Percentiles rank a stretch among this genome's conserved stretches.
Evolutionary conservation across 2,113 vertebrate genomes (phyloP).

Genomic region (Pelecanoides urinatrix): DNA sequence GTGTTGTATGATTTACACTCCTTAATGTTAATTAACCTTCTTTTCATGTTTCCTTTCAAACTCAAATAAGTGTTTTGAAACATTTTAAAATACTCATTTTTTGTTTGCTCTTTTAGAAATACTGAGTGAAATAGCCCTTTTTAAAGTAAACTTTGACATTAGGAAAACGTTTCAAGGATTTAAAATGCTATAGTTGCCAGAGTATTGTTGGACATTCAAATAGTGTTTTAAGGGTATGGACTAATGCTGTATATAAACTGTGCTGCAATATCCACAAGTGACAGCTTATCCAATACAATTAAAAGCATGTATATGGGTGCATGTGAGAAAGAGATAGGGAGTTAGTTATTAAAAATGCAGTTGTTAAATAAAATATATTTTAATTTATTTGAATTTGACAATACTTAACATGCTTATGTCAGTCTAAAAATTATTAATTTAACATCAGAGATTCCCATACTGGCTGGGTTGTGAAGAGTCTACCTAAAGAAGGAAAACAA

Average conservation of each 20-base stretch:
- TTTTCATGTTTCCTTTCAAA: neutral
- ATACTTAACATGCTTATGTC: neutral
- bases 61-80: neutral
- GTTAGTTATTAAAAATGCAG: neutral
- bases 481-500: slow-evolving; percentile 32
- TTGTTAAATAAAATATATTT: slow-evolving; percentile 15
- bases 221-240: neutral
- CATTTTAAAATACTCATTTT: neutral
- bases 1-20: neutral
- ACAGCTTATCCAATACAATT: neutral
- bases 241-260: neutral
- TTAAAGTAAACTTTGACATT: neutral
- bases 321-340: neutral
- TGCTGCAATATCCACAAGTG: neutral
- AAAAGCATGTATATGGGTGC: neutral
- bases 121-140: neutral
- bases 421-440: slow-evolving; percentile 33
- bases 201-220: neutral
- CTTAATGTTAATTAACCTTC: neutral
- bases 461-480: neutral
- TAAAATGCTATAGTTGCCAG: neutral
- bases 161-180: neutral
- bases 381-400: slow-evolving; percentile 19
- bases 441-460: slow-evolving; percentile 33
- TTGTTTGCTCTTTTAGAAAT: neutral